Evolutionary conservation across 2,797 vertebrate species (phyloP).

Genomic region (Spinus olivaceus): DNA sequence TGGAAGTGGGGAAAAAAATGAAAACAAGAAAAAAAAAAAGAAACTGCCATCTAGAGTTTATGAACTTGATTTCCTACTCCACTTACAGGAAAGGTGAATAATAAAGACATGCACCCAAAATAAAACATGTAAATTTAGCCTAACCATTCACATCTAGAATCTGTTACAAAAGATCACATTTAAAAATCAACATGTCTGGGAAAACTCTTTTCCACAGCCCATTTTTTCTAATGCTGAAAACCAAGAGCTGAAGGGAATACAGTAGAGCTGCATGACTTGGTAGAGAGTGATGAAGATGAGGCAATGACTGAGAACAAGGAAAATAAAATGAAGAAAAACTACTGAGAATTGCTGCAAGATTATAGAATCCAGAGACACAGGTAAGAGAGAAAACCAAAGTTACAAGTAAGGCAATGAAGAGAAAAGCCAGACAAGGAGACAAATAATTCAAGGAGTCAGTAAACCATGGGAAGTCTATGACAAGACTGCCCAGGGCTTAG

Average conservation of each 20-base stretch:
- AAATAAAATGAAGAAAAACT: not conserved
- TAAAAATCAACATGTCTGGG: not conserved
- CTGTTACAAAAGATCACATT: not conserved
- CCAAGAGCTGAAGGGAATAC: not conserved
- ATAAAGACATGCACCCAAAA: not conserved
- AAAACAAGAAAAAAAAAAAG: not conserved
- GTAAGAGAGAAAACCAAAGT: not conserved
- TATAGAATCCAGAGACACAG: not conserved
- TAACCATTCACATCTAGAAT: not conserved
- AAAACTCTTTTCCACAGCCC: not conserved
- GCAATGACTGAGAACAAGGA: not conserved
- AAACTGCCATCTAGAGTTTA: not conserved
- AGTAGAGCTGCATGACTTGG: not conserved
- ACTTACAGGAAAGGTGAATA: constrained; percentile 8
- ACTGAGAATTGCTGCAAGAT: not conserved
- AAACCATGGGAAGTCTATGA: not conserved
- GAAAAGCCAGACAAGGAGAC: not conserved
- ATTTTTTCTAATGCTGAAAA: not conserved
- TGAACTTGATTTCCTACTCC: not conserved
- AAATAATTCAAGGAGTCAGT: not conserved
- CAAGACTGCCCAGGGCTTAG: not conserved
- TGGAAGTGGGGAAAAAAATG: not conserved
- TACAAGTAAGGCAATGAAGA: not conserved
- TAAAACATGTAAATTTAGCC: not conserved
- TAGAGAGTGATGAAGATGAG: not conserved